Evolutionary conservation across 2,113 vertebrate genomes (phyloP).

Genomic region (Pelodiscus sinensis): DNA sequence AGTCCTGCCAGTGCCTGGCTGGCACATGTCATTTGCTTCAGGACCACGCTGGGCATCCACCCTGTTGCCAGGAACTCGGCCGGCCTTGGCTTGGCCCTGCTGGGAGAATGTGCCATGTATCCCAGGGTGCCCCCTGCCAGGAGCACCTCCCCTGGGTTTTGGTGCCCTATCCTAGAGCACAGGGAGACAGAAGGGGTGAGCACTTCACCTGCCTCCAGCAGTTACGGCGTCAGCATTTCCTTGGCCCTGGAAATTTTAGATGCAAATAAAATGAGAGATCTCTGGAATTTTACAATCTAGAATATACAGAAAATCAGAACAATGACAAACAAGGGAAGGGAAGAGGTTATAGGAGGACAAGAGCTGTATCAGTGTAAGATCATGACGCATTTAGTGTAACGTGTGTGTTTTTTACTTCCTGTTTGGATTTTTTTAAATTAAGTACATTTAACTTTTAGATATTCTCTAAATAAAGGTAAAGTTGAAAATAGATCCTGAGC

Average conservation of each 20-base stretch:
- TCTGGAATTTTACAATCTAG: background rate
- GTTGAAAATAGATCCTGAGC: background rate
- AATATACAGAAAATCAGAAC: background rate
- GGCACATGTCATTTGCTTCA: no score
- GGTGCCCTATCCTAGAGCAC: no score
- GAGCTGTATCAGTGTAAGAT: background rate
- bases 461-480: conserved; percentile 11
- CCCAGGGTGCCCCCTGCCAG: no score
- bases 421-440: background rate
- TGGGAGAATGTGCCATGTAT: no score
- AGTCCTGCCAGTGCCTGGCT: no score
- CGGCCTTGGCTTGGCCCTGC: no score
- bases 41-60: no score
- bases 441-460: conserved; percentile 11
- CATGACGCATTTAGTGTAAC: background rate
- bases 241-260: background rate
- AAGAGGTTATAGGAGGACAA: background rate
- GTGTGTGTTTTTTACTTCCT: background rate
- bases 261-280: background rate
- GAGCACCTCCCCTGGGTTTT: no score
- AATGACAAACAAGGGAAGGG: background rate
- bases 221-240: no score
- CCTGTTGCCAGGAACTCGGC: no score
- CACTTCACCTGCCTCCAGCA: no score
- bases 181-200: no score